Conservation (phyloP, 2,797 vertebrate species). For the Falco biarmicus region DNA sequence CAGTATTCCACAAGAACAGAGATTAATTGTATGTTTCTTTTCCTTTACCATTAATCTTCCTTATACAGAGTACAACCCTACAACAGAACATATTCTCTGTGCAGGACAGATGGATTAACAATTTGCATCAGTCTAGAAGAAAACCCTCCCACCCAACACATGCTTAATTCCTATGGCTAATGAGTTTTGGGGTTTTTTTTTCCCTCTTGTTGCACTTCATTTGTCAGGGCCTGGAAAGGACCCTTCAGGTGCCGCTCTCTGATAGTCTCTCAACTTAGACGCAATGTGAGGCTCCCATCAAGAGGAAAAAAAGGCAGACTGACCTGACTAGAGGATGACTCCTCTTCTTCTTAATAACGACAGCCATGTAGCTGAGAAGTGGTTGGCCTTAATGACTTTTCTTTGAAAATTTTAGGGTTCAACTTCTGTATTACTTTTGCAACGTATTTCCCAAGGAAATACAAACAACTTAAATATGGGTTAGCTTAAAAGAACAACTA, state of each 20-base stretch:
- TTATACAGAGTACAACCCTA: not conserved
- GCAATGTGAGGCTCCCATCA: not conserved
- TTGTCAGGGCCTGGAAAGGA: not conserved
- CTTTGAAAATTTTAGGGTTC: not conserved
- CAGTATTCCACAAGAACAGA: not conserved
- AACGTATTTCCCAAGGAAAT: not conserved
- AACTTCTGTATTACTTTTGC: not conserved
- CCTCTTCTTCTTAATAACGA: not conserved
- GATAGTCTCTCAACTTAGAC: not conserved
- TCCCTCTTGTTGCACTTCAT: not conserved
- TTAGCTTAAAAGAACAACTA: not conserved
- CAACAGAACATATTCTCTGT: not conserved
- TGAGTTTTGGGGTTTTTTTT: not conserved
- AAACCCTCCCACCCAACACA: conserved; percentile 2
- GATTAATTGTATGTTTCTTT: not conserved
- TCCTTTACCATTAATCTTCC: not conserved
- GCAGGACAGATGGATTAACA: not conserved
- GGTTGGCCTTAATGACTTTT: not conserved
- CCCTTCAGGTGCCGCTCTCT: not conserved
- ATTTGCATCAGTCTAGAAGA: not conserved
- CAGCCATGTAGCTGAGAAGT: not conserved
- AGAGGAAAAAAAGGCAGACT: not conserved
- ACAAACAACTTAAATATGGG: not conserved
- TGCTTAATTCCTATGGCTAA: not conserved
- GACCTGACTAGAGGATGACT: not conserved